phyloP scores from a whole-genome alignment of 2,113 vertebrate genomes.

The Tragelaphus scriptus region DNA sequence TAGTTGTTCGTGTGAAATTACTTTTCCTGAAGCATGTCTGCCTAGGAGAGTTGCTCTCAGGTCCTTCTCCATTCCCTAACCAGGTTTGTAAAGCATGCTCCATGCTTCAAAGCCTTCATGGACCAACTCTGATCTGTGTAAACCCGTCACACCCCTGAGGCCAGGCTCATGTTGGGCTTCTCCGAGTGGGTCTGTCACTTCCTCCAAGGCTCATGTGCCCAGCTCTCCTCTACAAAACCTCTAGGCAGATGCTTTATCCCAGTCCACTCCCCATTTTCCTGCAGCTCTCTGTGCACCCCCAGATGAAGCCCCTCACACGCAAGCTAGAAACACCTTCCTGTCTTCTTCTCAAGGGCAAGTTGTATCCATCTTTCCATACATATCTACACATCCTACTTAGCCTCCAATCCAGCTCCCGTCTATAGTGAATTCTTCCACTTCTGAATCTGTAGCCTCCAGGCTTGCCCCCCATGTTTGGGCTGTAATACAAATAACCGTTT shows the following conservation, averaged over 20 bases:
- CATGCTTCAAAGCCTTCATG: background rate
- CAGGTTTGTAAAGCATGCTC: background rate
- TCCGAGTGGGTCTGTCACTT: rapidly evolving
- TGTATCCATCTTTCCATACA: background rate
- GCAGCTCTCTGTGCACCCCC: rapidly evolving
- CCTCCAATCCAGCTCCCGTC: background rate
- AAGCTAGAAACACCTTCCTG: background rate
- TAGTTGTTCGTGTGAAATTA: background rate
- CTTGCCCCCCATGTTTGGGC: rapidly evolving
- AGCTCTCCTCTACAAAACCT: background rate
- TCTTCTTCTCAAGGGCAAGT: background rate
- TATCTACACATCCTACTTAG: rapidly evolving
- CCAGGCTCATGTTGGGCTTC: background rate
- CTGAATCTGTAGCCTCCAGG: background rate
- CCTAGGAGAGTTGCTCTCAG: background rate
- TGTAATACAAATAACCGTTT: background rate
- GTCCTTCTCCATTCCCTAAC: background rate
- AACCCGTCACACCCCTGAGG: rapidly evolving
- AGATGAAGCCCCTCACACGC: background rate
- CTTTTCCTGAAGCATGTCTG: background rate
- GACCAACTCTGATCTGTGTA: background rate
- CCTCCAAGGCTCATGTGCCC: background rate
- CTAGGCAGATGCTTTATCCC: background rate
- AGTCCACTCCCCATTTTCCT: background rate
- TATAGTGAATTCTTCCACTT: background rate